phyloP scores from a whole-genome alignment of 2,888 invertebrate genomes.

The Merodon equestris region DNA sequence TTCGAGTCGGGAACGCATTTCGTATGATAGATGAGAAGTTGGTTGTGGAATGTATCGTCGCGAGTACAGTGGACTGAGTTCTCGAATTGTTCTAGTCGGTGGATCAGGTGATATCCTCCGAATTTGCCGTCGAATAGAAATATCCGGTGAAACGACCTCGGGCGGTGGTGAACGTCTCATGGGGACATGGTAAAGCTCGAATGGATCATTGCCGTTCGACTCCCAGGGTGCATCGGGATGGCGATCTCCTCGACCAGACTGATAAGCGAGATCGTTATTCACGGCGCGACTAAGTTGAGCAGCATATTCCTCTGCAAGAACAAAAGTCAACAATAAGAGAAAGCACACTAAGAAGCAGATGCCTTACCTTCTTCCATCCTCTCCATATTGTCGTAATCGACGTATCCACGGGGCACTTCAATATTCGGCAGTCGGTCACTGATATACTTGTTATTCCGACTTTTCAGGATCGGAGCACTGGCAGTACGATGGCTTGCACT shows the following conservation, averaged over 20 bases:
- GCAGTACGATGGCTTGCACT: constrained; percentile 34
- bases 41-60: constrained; percentile 73
- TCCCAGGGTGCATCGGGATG: constrained; percentile 70
- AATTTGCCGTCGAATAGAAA: constrained; percentile 71
- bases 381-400: constrained; percentile 78
- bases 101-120: constrained; percentile 73
- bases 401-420: constrained; percentile 75
- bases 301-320: constrained; percentile 71
- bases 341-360: constrained; percentile 19
- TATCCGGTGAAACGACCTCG: constrained; percentile 6
- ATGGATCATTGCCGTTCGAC: constrained; percentile 74
- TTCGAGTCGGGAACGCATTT: constrained; percentile 77
- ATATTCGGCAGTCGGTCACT: constrained; percentile 66
- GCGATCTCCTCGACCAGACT: constrained; percentile 44
- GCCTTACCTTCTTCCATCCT: constrained; percentile 77
- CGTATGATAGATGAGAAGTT: constrained; percentile 76
- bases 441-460: constrained; percentile 31
- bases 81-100: constrained; percentile 69
- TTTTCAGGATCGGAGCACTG: constrained; percentile 6
- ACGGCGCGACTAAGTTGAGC: constrained; percentile 74
- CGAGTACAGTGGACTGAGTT: constrained; percentile 72
- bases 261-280: constrained; percentile 73
- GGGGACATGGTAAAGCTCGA: constrained; percentile 76
- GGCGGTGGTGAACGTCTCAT: constrained; percentile 25
- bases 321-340: constrained; percentile 21